Evolutionary conservation across 2,797 vertebrate species (phyloP).

Genomic region (Danio choprae): DNA sequence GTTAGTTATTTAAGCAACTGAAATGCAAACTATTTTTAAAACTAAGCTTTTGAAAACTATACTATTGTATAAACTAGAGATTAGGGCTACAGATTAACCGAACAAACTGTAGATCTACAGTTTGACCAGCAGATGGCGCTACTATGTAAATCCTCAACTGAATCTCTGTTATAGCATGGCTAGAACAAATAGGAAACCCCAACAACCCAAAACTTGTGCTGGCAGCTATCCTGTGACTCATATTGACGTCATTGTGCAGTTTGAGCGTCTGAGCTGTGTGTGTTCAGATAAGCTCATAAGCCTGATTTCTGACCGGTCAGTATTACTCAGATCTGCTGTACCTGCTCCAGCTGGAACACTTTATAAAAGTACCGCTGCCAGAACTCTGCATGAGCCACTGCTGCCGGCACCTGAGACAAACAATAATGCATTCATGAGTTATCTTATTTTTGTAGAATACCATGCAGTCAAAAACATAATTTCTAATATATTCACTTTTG

Average conservation of each 20-base stretch:
- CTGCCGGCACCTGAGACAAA: slow-evolving; percentile 85
- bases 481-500: no score
- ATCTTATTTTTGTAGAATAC: neutral
- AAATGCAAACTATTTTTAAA: neutral
- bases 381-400: slow-evolving; percentile 94
- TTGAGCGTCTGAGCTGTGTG: neutral
- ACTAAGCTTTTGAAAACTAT: neutral
- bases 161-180: neutral
- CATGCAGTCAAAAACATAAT: no score
- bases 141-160: neutral
- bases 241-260: neutral
- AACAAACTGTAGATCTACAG: neutral
- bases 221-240: neutral
- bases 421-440: neutral
- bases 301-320: neutral
- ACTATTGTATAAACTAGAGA: neutral
- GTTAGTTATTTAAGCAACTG: no score
- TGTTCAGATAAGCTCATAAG: slow-evolving; percentile 20
- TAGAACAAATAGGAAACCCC: neutral
- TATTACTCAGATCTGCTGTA: slow-evolving; percentile 59
- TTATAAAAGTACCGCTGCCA: slow-evolving; percentile 99
- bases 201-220: neutral
- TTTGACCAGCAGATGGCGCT: slow-evolving; percentile 1
- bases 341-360: slow-evolving; percentile 94
- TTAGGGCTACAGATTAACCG: neutral